phyloP scores from a whole-genome alignment of 2,888 invertebrate genomes.

The Apodemia hepburni region DNA sequence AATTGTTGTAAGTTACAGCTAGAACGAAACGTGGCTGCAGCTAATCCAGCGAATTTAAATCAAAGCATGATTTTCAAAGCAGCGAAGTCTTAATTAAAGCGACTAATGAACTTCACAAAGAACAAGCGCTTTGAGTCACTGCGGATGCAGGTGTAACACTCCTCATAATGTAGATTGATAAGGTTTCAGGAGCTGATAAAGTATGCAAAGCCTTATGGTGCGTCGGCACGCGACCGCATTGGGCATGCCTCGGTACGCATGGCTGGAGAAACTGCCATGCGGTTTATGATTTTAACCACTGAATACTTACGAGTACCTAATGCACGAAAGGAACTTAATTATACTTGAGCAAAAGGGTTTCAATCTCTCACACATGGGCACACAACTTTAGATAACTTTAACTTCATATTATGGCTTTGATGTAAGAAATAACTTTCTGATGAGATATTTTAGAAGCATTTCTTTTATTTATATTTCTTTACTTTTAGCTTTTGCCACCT shows the following conservation, averaged over 20 bases:
- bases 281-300: conserved; percentile 35
- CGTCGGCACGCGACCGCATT: conserved; percentile 60
- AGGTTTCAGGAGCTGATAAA: conserved; percentile 48
- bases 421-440: not conserved
- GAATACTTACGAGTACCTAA: conserved; percentile 19
- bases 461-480: no score
- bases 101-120: conserved; percentile 8
- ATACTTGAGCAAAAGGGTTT: conserved; percentile 19
- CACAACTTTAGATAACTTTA: conserved; percentile 12
- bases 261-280: conserved; percentile 44
- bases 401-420: not conserved
- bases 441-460: not conserved
- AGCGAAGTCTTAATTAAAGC: conserved; percentile 6
- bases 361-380: conserved; percentile 15
- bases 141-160: conserved; percentile 31
- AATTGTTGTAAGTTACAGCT: not conserved
- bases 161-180: conserved; percentile 41
- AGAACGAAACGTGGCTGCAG: not conserved
- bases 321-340: conserved; percentile 19
- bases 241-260: conserved; percentile 41
- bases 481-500: no score
- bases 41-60: conserved; percentile 6
- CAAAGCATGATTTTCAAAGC: conserved; percentile 8
- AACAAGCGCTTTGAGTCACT: conserved; percentile 24
- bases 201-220: conserved; percentile 19